These are phyloP conservation scores for Hozukius guyotensis DNA, from an alignment of 2,797 vertebrate genomes.

Conservation along the genomic window DNA sequence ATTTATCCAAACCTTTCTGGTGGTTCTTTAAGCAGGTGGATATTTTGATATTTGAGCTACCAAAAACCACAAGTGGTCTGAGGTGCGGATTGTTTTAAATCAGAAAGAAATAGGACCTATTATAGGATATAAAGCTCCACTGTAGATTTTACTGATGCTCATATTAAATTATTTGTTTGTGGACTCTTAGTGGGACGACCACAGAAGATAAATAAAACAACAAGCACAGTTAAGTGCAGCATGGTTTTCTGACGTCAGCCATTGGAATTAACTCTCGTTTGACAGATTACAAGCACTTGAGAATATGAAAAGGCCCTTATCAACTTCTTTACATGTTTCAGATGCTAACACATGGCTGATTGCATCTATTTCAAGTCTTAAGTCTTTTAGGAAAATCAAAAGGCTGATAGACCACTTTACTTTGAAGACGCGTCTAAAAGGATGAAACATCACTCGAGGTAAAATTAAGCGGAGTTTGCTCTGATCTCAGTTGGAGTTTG, in stretches of 20 bases:
- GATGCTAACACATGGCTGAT: not conserved
- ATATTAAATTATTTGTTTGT: not conserved
- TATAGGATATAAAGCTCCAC: not conserved
- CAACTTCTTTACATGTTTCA: not conserved
- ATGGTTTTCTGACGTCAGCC: not conserved
- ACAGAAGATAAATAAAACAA: conserved; percentile 26
- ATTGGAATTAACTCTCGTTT: conserved; percentile 1
- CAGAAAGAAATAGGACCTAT: not conserved
- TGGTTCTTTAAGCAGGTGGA: not conserved
- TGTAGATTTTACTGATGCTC: not conserved
- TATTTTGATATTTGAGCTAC: not conserved
- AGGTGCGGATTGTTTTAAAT: not conserved
- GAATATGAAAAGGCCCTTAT: not conserved
- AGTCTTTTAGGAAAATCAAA: not conserved
- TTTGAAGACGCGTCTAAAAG: not conserved
- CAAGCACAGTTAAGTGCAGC: not conserved
- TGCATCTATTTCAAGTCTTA: not conserved
- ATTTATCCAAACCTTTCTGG: too few species aligned
- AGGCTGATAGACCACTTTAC: not conserved
- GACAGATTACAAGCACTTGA: conserved; percentile 2
- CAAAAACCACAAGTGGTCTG: not conserved
- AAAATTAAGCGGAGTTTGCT: not conserved
- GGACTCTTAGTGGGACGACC: not conserved
- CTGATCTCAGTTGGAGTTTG: not conserved
- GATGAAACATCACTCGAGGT: not conserved